These are phyloP conservation scores for Pterocles gutturalis DNA, from an alignment of 2,113 vertebrate genomes.

Conservation along the genomic window DNA sequence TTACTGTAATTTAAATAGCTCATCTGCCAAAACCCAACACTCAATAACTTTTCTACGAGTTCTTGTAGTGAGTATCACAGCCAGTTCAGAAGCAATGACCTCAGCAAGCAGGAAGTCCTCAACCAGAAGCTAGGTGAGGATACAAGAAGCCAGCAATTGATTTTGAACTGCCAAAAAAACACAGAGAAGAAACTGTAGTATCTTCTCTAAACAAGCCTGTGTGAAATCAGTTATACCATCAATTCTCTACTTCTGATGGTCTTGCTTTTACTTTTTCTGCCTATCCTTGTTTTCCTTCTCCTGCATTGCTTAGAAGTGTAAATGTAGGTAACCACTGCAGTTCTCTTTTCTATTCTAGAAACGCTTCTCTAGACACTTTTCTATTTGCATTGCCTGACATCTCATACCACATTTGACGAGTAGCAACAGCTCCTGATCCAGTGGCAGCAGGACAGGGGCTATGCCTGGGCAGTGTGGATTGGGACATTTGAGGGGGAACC, in stretches of 20 bases:
- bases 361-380: not conserved
- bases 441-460: not conserved
- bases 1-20: not conserved
- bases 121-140: not conserved
- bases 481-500: not conserved
- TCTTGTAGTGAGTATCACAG: not conserved
- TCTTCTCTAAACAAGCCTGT: not conserved
- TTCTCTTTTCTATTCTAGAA: not conserved
- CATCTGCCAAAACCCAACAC: not conserved
- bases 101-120: not conserved
- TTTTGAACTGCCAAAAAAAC: not conserved
- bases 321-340: not conserved
- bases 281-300: not conserved
- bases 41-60: not conserved
- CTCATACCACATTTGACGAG: not conserved
- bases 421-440: not conserved
- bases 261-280: not conserved
- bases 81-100: not conserved
- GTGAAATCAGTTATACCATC: not conserved
- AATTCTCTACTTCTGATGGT: not conserved
- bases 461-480: not conserved
- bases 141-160: not conserved
- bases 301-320: not conserved
- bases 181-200: not conserved
- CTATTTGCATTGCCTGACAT: not conserved